Percentiles rank a stretch among this genome's conserved stretches.
Evolutionary conservation across 2,888 invertebrate genomes (phyloP).

Genomic region (Eudemis profundana): DNA sequence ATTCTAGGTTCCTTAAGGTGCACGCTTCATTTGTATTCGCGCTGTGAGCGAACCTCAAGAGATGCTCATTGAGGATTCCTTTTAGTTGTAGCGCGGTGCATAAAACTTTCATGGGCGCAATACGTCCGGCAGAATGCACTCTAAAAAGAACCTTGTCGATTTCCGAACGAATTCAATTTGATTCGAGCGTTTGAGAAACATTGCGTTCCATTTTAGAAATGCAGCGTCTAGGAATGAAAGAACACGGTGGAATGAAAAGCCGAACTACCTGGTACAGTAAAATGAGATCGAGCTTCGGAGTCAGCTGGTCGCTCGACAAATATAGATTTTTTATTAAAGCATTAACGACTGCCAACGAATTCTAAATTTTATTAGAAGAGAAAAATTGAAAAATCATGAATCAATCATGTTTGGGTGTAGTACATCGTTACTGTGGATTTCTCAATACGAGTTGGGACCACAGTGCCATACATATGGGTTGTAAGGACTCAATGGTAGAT

Average conservation of each 20-base stretch:
- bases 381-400: too few species aligned
- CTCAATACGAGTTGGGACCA: too few species aligned
- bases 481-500: too few species aligned
- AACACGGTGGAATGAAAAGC: background rate
- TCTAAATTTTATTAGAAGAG: too few species aligned
- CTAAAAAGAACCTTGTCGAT: constrained; percentile 40
- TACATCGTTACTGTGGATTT: too few species aligned
- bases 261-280: background rate
- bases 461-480: too few species aligned
- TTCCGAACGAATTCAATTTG: constrained; percentile 39
- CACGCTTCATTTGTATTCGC: constrained; percentile 42
- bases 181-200: constrained; percentile 36
- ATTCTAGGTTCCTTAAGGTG: constrained; percentile 40
- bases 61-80: constrained; percentile 43
- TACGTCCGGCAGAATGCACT: constrained; percentile 42
- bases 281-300: background rate
- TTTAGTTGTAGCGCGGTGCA: constrained; percentile 40
- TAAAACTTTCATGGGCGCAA: constrained; percentile 44
- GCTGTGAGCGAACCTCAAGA: constrained; percentile 36
- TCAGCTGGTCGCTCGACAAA: background rate
- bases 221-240: constrained; percentile 5
- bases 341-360: too few species aligned
- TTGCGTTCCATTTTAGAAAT: constrained; percentile 35
- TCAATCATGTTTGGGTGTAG: too few species aligned
- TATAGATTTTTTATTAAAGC: too few species aligned